A percentile compares a stretch with the other conserved stretches of the same genome.
Evolutionary conservation across 2,113 vertebrate genomes (phyloP).

Genomic region (Onychostoma macrolepis): DNA sequence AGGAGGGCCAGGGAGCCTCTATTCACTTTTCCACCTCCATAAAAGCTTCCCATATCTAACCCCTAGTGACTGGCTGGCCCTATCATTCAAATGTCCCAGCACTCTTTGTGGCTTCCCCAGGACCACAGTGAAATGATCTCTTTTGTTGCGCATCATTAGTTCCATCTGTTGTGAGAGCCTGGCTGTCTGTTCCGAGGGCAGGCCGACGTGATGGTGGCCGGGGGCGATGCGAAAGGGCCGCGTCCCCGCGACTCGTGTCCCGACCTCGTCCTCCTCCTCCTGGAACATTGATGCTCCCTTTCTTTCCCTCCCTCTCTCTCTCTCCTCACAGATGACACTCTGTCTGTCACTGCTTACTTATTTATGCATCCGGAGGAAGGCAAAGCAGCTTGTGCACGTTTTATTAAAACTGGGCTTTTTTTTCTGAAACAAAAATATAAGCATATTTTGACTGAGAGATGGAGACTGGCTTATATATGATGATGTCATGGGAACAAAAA

Average conservation of each 20-base stretch:
- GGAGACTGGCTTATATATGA: neutral
- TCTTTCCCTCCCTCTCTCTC: constrained; percentile 2
- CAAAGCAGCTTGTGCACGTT: constrained; percentile 20
- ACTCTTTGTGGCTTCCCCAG: constrained; percentile 77
- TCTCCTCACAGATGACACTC: constrained; percentile 33
- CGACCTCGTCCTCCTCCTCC: constrained; percentile 68
- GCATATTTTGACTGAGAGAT: neutral
- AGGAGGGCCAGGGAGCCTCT: constrained; percentile 52
- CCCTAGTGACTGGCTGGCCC: constrained; percentile 70
- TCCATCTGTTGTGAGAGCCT: constrained; percentile 82
- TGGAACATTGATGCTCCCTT: constrained; percentile 58
- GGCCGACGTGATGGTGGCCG: constrained; percentile 77
- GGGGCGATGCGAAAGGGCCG: constrained; percentile 75
- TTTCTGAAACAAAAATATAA: neutral
- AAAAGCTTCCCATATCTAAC: constrained; percentile 66
- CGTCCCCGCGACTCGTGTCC: constrained; percentile 70
- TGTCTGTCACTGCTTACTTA: constrained; percentile 65
- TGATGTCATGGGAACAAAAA: neutral
- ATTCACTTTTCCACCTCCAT: constrained; percentile 66
- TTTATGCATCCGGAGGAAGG: constrained; percentile 63
- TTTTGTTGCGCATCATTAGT: constrained; percentile 89
- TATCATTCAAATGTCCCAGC: constrained; percentile 76
- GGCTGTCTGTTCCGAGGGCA: constrained; percentile 80
- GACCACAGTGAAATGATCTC: constrained; percentile 81
- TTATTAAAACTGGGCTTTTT: constrained; percentile 42